Evolutionary conservation across 2,113 vertebrate genomes (phyloP).

Genomic region (Deroptyus accipitrinus): DNA sequence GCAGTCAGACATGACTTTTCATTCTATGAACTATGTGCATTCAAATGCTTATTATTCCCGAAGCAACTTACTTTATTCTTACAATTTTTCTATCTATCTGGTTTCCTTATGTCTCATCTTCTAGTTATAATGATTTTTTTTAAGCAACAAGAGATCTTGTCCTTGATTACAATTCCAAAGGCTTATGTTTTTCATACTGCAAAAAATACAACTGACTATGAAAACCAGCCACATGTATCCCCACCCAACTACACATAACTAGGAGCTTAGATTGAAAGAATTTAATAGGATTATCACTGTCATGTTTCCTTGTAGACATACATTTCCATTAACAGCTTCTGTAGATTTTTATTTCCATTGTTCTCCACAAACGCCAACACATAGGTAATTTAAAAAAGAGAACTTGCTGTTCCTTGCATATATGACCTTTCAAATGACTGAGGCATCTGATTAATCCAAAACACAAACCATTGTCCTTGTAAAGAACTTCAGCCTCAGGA

Average conservation of each 20-base stretch:
- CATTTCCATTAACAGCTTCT: neutral
- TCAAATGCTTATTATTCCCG: neutral
- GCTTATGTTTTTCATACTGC: neutral
- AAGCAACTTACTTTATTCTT: neutral
- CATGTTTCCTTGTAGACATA: neutral
- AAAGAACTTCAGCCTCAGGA: conserved; percentile 29
- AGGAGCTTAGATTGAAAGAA: neutral
- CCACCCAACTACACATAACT: neutral
- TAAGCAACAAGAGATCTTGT: neutral
- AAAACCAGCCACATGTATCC: neutral
- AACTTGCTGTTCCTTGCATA: neutral
- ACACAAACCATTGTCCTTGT: neutral
- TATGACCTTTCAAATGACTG: neutral
- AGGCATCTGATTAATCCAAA: neutral
- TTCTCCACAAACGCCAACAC: neutral
- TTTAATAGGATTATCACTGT: neutral
- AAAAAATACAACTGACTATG: neutral
- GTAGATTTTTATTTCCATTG: neutral
- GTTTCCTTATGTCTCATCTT: neutral
- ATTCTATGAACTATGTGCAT: neutral
- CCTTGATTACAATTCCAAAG: neutral
- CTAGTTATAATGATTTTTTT: neutral
- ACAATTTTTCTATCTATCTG: neutral
- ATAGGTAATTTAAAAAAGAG: neutral
- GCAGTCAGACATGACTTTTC: neutral